Percentiles rank a stretch among this genome's conserved stretches.
Evolutionary conservation across 2,888 invertebrate species (phyloP).

Genomic region (Oxyteleia sp.): DNA sequence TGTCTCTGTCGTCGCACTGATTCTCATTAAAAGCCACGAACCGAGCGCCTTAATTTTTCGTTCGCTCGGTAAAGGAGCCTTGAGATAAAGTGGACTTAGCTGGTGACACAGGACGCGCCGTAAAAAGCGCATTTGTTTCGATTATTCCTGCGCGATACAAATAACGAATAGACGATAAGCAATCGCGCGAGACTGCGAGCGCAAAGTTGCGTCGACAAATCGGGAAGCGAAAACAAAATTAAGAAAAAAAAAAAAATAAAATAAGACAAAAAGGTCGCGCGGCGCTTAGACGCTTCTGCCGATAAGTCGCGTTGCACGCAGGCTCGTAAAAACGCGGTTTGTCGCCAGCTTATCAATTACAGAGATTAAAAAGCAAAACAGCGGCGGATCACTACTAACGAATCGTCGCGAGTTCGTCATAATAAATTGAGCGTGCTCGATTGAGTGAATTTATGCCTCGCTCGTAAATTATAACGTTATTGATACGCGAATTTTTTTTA

Average conservation of each 20-base stretch:
- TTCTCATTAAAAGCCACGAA: neutral
- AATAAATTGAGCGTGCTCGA: constrained; percentile 50
- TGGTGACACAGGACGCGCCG: neutral
- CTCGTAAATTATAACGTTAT: constrained; percentile 30
- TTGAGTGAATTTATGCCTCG: constrained; percentile 44
- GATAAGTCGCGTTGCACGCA: constrained; percentile 22
- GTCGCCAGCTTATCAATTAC: constrained; percentile 60
- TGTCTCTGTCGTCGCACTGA: no score
- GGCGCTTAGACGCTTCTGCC: constrained; percentile 34
- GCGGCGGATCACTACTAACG: constrained; percentile 32
- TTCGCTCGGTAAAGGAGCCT: constrained; percentile 5
- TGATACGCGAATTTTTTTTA: constrained; percentile 2
- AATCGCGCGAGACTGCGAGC: constrained; percentile 13
- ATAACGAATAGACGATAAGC: constrained; percentile 27
- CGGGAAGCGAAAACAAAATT: no score
- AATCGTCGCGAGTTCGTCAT: constrained; percentile 42
- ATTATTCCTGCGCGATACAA: constrained; percentile 26
- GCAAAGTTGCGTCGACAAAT: constrained; percentile 27
- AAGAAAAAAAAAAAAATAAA: no score
- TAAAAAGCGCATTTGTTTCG: constrained; percentile 24
- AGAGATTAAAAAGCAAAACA: constrained; percentile 54
- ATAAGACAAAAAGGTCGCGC: no score
- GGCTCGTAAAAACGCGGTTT: constrained; percentile 43
- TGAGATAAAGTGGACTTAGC: constrained; percentile 16
- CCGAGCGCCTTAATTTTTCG: constrained; percentile 9